phyloP scores from a whole-genome alignment of 2,113 vertebrate species.

The Eupsittula cactorum region DNA sequence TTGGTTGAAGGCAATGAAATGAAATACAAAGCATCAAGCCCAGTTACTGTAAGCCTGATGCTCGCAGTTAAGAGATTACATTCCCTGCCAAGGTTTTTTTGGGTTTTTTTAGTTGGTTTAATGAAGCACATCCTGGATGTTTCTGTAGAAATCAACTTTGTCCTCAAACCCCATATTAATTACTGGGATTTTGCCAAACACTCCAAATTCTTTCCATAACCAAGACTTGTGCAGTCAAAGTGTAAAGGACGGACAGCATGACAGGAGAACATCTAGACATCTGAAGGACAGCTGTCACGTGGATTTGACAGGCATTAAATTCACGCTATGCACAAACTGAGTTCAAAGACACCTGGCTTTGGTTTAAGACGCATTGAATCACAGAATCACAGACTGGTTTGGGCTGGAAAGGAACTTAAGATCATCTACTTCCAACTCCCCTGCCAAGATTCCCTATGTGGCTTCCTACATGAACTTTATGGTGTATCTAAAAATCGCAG shows the following conservation, averaged over 20 bases:
- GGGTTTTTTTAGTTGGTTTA: background rate
- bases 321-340: background rate
- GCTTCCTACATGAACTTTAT: background rate
- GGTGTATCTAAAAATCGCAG: background rate
- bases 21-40: background rate
- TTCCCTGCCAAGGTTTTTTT: background rate
- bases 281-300: background rate
- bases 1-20: background rate
- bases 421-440: background rate
- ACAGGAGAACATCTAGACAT: background rate
- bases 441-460: background rate
- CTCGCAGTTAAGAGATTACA: background rate
- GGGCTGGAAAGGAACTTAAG: background rate
- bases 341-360: background rate
- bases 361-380: background rate
- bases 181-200: background rate
- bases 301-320: background rate
- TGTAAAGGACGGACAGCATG: background rate
- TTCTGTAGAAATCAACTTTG: background rate
- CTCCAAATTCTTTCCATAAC: background rate
- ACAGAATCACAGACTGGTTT: background rate
- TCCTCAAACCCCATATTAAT: background rate
- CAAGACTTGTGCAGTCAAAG: background rate
- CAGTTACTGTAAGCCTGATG: background rate
- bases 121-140: background rate